A percentile compares a stretch with the other conserved stretches of the same genome.
phyloP scores from a whole-genome alignment of 2,113 vertebrate species.

The Chionis minor region DNA sequence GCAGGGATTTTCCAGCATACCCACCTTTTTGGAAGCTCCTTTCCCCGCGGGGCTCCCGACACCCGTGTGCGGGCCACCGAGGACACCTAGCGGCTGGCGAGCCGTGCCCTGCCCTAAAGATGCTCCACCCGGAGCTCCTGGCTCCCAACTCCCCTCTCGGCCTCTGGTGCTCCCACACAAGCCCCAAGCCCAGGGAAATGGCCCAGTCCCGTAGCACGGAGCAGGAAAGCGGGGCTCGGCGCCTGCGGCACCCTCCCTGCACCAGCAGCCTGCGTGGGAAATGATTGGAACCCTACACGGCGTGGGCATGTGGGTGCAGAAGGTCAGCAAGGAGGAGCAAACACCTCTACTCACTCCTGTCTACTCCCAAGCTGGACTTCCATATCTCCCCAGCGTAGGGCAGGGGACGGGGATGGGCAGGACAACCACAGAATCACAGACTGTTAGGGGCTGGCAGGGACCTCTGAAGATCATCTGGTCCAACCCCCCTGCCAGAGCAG shows the following conservation, averaged over 20 bases:
- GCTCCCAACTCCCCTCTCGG: background rate
- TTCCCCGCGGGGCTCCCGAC: background rate
- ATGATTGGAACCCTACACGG: fast-evolving
- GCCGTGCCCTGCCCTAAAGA: background rate
- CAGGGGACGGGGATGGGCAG: background rate
- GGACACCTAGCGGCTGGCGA: constrained; percentile 50
- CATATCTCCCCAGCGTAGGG: background rate
- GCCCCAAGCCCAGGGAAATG: background rate
- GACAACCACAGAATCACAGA: too few species aligned
- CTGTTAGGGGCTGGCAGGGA: too few species aligned
- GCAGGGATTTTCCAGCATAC: background rate
- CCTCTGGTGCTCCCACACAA: fast-evolving
- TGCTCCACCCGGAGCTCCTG: background rate
- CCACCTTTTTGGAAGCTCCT: background rate
- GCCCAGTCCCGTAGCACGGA: fast-evolving
- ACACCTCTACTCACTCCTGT: too few species aligned
- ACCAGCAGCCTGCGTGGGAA: background rate
- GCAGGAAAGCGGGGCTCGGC: background rate
- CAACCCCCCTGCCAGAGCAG: too few species aligned
- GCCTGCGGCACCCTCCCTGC: background rate
- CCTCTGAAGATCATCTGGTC: too few species aligned
- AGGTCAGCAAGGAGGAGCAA: background rate
- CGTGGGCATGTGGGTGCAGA: fast-evolving
- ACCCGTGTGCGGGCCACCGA: background rate
- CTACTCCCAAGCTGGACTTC: background rate